Base-by-base conservation (phyloP, 1,140 invertebrate species). In the Hirudo medicinalis region DNA sequence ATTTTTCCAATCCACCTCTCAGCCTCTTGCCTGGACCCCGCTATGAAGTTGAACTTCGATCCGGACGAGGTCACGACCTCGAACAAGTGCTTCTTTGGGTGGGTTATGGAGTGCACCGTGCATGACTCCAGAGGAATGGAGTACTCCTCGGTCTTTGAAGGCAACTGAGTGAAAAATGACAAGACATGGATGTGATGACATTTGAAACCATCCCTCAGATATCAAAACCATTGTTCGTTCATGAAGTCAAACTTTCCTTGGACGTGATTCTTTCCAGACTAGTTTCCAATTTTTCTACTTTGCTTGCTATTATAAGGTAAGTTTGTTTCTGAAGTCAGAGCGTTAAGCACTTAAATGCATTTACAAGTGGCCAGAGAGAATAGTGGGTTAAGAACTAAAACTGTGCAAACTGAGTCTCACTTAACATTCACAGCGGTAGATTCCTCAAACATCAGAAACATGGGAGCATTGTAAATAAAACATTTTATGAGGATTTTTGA, bases 71-170 rank as follows among this genome's bases (percentile, higher is more conserved):
- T 63, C 57, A 63, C 57, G 15, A 63, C 57, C 19, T 63, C 57
- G 57, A 63, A 63, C 29, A 63, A 63, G 29, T 63, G 57, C 29
- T 63, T 63, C 20, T 63, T 63, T 32, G 57, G 57, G 57, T 63
- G 57, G 22, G 22, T 22, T n/a, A 63, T 20, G 22, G 29, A 25
- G 22, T 63, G 57, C 22, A 63, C 57, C 1, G 29, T 63, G 15
- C 57, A 63, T 13, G 22, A 22, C 57, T 63, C 57, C 57, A 63
- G 57, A 6, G 57, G 57, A 32, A 63, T 63, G 13, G 57, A 63
- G 15, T 63, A 63, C 19, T 63, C 57, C 57, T 63, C 57, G 15
- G 57, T 63, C 22, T 49, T 49, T 49, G 57, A 63, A 25, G 57
- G 57, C 57, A 63, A 25, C 57, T 63, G 43, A 36, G 6, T 57